Conservation (phyloP, 92 coral and sea anemone genomes). For the Scolanthus callimorphus region DNA sequence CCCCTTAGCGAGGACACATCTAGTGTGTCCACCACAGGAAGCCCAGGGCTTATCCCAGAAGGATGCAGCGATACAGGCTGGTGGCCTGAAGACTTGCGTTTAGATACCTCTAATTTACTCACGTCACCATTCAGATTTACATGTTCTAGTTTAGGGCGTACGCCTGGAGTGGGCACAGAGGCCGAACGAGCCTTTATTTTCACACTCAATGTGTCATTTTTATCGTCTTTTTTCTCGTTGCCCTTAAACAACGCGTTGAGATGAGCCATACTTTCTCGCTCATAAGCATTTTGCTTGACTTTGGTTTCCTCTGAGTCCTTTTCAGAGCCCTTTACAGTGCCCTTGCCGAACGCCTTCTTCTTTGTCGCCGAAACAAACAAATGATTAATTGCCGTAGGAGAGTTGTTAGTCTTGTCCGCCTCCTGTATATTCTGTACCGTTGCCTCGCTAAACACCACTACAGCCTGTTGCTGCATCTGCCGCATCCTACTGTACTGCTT, state of each 20-base stretch:
- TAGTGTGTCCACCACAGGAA: conserved; percentile 30
- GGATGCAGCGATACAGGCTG: conserved; percentile 26
- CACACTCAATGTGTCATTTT: background rate
- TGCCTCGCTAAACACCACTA: conserved; percentile 90
- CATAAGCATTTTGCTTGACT: conserved; percentile 70
- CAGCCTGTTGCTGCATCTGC: conserved; percentile 96
- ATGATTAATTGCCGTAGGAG: conserved; percentile 92
- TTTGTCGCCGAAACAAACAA: conserved; percentile 89
- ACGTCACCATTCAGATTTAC: conserved; percentile 80
- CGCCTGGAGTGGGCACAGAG: background rate
- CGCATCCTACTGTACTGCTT: conserved; percentile 91
- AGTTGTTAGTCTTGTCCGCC: conserved; percentile 61
- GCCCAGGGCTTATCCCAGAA: conserved; percentile 20
- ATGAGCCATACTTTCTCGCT: conserved; percentile 78
- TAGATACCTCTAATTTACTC: conserved; percentile 62
- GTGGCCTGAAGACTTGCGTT: conserved; percentile 17
- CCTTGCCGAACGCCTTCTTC: conserved; percentile 34
- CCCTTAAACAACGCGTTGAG: conserved; percentile 87
- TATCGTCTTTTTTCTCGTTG: conserved; percentile 46
- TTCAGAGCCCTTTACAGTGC: conserved; percentile 30
- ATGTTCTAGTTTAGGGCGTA: conserved; percentile 63
- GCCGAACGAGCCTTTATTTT: background rate
- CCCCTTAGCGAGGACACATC: conserved; percentile 15
- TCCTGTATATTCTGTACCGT: conserved; percentile 88
- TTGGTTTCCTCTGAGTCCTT: conserved; percentile 16